phyloP scores from a whole-genome alignment of 1,140 invertebrate genomes.

The Caenorhabditis brenneri region DNA sequence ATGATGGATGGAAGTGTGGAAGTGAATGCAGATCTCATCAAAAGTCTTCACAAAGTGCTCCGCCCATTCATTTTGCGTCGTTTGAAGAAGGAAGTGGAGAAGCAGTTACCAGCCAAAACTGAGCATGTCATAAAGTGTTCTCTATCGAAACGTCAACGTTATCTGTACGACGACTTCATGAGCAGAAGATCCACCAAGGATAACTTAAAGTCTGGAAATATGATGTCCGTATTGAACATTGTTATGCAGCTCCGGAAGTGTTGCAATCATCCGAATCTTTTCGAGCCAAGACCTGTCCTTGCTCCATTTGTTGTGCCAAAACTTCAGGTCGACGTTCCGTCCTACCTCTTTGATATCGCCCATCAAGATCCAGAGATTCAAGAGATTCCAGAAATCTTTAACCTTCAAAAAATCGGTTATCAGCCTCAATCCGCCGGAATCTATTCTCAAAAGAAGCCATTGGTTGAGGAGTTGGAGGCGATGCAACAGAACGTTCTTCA shows the following conservation, averaged over 20 bases:
- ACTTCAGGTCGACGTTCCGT: slow-evolving; percentile 41
- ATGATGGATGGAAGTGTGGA: slow-evolving; percentile 97
- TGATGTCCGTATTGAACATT: slow-evolving; percentile 97
- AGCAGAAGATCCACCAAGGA: slow-evolving; percentile 92
- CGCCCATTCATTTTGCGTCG: slow-evolving; percentile 93
- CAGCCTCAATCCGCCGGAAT: not conserved
- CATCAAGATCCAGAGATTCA: not conserved
- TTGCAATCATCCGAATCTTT: slow-evolving; percentile 99
- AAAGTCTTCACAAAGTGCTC: slow-evolving; percentile 94
- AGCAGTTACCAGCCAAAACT: slow-evolving; percentile 98
- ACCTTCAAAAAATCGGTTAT: slow-evolving; percentile 33
- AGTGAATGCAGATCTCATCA: slow-evolving; percentile 91
- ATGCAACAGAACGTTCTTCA: not conserved
- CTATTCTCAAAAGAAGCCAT: not conserved
- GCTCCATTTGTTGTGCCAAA: slow-evolving; percentile 76
- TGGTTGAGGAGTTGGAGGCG: slow-evolving; percentile 42
- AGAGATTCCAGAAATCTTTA: slow-evolving; percentile 40
- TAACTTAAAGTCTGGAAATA: slow-evolving; percentile 89
- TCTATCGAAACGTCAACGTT: slow-evolving; percentile 93
- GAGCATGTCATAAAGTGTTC: slow-evolving; percentile 95
- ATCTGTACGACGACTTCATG: slow-evolving; percentile 99
- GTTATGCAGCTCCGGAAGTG: slow-evolving; percentile 99
- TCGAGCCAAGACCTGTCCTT: slow-evolving; percentile 91
- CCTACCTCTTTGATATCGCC: slow-evolving; percentile 43
- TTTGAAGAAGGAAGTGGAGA: slow-evolving; percentile 96